Conservation (phyloP, 1,140 invertebrate genomes). For the Brachionus sp. region DNA sequence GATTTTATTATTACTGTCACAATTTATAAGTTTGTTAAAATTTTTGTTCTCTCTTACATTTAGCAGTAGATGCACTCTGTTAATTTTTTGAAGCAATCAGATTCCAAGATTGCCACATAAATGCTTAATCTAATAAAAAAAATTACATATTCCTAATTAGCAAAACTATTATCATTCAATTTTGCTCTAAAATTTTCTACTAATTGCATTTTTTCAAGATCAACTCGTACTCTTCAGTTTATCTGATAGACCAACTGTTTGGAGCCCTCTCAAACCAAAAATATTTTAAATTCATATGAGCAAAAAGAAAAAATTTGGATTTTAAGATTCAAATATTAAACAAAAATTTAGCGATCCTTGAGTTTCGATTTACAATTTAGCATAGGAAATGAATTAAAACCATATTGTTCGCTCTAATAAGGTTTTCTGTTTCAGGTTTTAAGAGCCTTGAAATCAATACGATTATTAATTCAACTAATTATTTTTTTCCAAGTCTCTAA, state of each 20-base stretch:
- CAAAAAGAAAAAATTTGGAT: too few species aligned
- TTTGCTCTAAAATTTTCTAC: not conserved
- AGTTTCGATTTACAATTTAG: not conserved
- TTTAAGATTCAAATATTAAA: too few species aligned
- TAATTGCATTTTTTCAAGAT: not conserved
- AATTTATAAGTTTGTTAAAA: not conserved
- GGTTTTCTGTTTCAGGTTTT: not conserved
- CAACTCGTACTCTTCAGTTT: not conserved
- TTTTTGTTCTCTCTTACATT: not conserved
- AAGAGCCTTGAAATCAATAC: not conserved
- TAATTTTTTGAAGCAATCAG: not conserved
- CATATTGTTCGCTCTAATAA: not conserved
- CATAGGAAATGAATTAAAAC: not conserved
- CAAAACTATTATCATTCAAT: not conserved
- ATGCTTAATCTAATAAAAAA: not conserved
- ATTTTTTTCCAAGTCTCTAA: not conserved
- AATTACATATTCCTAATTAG: conserved; percentile 1
- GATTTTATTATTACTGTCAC: conserved; percentile 16
- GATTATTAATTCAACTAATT: not conserved
- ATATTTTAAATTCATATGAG: too few species aligned
- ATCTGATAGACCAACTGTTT: not conserved
- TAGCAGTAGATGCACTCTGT: not conserved
- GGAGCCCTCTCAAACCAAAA: not conserved
- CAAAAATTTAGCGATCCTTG: not conserved
- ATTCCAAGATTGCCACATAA: not conserved